phyloP scores from a whole-genome alignment of 2,797 vertebrate species.

The Pipistrellus pygmaeus region DNA sequence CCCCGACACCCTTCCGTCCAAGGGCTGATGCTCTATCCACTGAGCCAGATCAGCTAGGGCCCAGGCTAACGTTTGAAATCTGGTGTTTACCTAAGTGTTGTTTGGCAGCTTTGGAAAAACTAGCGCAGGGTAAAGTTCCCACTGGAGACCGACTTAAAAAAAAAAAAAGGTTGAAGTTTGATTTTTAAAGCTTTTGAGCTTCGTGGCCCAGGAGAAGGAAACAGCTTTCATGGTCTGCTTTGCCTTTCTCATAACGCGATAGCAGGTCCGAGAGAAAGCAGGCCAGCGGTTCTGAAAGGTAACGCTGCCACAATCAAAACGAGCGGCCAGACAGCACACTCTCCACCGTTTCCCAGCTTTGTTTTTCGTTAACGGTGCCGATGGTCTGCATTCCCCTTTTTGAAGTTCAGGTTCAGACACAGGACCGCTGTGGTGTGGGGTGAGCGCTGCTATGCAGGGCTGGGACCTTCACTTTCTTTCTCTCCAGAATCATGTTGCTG shows the following conservation, averaged over 20 bases:
- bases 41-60: too few relatives aligned
- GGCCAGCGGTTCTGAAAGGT: background rate
- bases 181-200: background rate
- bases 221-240: background rate
- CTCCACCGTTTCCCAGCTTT: background rate
- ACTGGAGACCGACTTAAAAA: background rate
- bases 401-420: background rate
- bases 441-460: background rate
- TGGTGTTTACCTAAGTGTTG: background rate
- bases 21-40: too few relatives aligned
- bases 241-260: background rate
- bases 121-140: background rate
- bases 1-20: too few relatives aligned
- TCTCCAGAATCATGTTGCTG: background rate
- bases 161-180: background rate
- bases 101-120: slow-evolving; percentile 3
- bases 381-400: background rate
- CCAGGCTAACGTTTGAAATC: background rate
- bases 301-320: accelerated
- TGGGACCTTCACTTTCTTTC: background rate
- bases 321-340: background rate
- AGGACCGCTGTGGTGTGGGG: background rate
- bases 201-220: background rate
- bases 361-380: accelerated
- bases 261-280: background rate